These are phyloP conservation scores for Oxyura jamaicensis DNA, from an alignment of 2,113 vertebrate species.

Conservation along the genomic window DNA sequence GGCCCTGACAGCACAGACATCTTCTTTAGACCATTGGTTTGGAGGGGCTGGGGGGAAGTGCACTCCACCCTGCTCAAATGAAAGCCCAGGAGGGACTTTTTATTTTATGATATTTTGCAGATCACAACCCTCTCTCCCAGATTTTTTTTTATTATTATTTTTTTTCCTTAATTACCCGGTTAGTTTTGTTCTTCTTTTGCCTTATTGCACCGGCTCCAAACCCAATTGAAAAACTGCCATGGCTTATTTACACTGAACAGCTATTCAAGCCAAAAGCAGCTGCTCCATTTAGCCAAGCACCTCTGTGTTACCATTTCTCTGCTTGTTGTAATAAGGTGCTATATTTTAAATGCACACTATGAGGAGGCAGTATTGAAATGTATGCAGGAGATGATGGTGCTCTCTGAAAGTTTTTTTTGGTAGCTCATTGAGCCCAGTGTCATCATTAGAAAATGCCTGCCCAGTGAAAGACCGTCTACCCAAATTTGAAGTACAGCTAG, in stretches of 20 bases:
- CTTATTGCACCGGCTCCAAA: not conserved
- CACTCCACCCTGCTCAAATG: not conserved
- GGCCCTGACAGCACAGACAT: conserved; percentile 65
- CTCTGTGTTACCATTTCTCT: not conserved
- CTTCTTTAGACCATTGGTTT: not conserved
- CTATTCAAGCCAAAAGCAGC: conserved; percentile 36
- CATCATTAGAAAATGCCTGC: not conserved
- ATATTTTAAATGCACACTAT: not conserved
- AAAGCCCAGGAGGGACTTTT: conserved; percentile 3
- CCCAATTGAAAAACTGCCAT: not conserved
- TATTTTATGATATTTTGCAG: not conserved
- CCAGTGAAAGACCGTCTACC: not conserved
- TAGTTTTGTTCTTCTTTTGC: not conserved
- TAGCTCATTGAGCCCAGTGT: not conserved
- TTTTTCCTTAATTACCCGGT: not conserved
- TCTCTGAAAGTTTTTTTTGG: not conserved
- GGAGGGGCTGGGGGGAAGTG: not conserved
- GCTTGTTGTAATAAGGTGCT: conserved; percentile 18
- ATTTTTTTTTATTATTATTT: not conserved
- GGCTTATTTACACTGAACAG: conserved; percentile 26
- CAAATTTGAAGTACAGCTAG: not conserved
- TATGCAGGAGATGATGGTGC: not conserved
- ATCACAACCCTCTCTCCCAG: not conserved
- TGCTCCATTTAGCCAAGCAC: conserved; percentile 27
- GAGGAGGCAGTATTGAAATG: not conserved